phyloP scores from a whole-genome alignment of 1,140 invertebrate species.

The Leucophenga varia region DNA sequence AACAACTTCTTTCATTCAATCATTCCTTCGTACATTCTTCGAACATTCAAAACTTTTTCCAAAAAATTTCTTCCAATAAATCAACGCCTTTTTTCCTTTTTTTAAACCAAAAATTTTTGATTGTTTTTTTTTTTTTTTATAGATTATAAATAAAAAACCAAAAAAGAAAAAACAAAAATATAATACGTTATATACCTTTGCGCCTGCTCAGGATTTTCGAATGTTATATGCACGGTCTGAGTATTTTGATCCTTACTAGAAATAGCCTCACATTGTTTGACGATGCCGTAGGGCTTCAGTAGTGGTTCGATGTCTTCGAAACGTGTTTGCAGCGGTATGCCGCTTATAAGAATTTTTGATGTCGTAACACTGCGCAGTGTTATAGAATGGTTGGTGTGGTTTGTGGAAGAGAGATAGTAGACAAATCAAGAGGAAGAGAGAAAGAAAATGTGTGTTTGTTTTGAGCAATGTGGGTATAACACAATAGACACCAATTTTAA shows the following conservation, averaged over 20 bases:
- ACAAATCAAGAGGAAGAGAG: slow-evolving; percentile 40
- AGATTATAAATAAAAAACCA: slow-evolving; percentile 1
- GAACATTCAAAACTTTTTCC: too few species aligned
- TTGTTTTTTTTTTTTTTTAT: neutral
- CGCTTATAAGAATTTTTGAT: slow-evolving; percentile 82
- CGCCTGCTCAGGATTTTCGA: slow-evolving; percentile 84
- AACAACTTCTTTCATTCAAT: too few species aligned
- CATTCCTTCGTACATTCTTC: too few species aligned
- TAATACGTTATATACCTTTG: slow-evolving; percentile 73
- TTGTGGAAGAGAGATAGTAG: slow-evolving; percentile 7
- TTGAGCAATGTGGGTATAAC: too few species aligned
- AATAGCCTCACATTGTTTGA: slow-evolving; percentile 83
- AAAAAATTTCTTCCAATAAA: too few species aligned
- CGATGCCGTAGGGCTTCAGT: slow-evolving; percentile 75
- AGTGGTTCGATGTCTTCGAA: slow-evolving; percentile 84
- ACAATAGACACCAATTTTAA: too few species aligned
- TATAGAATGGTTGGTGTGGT: neutral
- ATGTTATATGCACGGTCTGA: slow-evolving; percentile 80
- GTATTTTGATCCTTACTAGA: slow-evolving; percentile 75
- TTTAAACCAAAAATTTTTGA: neutral
- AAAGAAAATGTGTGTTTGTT: slow-evolving; percentile 24
- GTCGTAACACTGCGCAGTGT: slow-evolving; percentile 66
- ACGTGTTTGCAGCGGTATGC: slow-evolving; percentile 76
- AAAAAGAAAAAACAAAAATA: neutral
- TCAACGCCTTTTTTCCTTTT: neutral